Conservation (phyloP, 2,113 vertebrate species). For the Barbus barbus region DNA sequence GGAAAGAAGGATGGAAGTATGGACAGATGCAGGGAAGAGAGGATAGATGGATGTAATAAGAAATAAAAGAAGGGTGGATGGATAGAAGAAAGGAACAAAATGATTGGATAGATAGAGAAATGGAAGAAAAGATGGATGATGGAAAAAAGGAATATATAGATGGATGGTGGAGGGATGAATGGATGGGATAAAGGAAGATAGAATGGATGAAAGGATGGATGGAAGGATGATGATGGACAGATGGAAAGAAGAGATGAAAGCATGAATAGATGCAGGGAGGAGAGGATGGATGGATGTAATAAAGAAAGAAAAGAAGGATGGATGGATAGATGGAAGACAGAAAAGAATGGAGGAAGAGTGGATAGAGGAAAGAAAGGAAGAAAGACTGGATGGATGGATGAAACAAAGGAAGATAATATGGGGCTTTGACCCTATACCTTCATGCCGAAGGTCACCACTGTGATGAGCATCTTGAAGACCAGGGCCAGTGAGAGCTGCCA, state of each 20-base stretch:
- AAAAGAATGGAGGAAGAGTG: neutral
- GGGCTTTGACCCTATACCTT: slow-evolving; percentile 72
- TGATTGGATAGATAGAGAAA: too few relatives aligned
- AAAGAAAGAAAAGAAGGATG: neutral
- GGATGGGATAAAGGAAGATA: neutral
- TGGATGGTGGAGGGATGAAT: neutral
- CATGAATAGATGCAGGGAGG: neutral
- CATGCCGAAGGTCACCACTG: slow-evolving; percentile 88
- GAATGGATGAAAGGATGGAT: neutral
- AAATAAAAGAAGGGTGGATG: too few relatives aligned
- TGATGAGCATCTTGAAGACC: slow-evolving; percentile 83
- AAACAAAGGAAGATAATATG: neutral
- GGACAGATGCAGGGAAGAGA: too few relatives aligned
- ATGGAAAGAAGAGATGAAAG: neutral
- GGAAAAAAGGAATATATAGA: too few relatives aligned
- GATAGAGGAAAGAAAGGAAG: neutral
- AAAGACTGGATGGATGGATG: neutral
- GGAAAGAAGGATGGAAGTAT: too few relatives aligned
- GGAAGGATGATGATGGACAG: neutral
- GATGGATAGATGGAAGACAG: too few relatives aligned
- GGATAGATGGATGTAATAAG: too few relatives aligned
- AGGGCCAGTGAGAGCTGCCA: slow-evolving; percentile 85
- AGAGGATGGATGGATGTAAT: neutral
- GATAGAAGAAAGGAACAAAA: neutral
- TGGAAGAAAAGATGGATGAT: neutral